Percentiles rank a stretch among this genome's conserved stretches.
Conservation (phyloP, 2,113 vertebrate genomes). For the Colaptes auratus region DNA sequence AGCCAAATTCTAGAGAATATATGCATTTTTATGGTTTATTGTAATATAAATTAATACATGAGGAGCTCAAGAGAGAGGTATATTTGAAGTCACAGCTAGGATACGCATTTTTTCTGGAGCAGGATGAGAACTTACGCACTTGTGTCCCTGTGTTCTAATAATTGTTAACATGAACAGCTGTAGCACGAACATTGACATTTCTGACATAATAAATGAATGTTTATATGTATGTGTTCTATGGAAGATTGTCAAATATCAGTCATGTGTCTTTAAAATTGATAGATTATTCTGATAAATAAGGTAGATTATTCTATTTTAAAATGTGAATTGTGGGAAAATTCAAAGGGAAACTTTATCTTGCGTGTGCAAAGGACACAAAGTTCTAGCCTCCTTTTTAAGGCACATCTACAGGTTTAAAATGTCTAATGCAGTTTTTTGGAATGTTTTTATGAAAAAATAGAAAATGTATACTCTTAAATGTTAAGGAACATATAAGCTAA, state of each 20-base stretch:
- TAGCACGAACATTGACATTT: not conserved
- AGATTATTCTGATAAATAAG: too few species aligned
- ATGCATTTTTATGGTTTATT: not conserved
- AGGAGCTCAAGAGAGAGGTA: slow-evolving; percentile 17
- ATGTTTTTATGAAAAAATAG: not conserved
- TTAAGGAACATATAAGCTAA: not conserved
- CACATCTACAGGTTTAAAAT: not conserved
- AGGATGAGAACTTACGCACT: not conserved
- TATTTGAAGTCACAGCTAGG: slow-evolving; percentile 17
- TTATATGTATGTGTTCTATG: not conserved
- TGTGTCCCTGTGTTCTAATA: not conserved
- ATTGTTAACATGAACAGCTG: not conserved
- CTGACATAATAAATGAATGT: not conserved
- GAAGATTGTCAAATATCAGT: not conserved
- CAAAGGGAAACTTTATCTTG: not conserved
- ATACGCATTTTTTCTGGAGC: not conserved
- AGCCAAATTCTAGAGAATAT: slow-evolving; percentile 25
- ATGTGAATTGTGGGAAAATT: not conserved
- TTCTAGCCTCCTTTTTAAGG: not conserved
- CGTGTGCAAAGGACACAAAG: not conserved
- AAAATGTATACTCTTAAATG: not conserved
- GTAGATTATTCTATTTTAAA: slow-evolving; percentile 13
- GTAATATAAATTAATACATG: slow-evolving; percentile 13
- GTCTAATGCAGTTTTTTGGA: not conserved
- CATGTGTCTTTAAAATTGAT: not conserved